Evolutionary conservation across 2,797 vertebrate species (phyloP).

Genomic region (Choloepus didactylus): DNA sequence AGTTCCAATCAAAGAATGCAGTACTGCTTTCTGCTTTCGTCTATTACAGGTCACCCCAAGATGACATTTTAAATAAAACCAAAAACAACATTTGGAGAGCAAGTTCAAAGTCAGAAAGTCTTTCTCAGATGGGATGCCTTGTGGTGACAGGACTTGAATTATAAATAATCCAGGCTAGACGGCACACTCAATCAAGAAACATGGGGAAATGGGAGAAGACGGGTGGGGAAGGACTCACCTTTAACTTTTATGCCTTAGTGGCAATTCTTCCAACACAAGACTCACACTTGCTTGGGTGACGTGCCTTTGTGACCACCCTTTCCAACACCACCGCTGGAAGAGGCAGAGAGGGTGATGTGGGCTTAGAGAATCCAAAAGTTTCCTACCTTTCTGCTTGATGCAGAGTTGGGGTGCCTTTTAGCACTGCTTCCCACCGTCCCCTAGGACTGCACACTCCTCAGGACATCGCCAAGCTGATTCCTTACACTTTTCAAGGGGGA

Average conservation of each 20-base stretch:
- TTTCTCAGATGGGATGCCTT: background rate
- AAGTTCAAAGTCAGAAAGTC: background rate
- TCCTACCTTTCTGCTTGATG: constrained; percentile 52
- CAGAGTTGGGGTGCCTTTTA: background rate
- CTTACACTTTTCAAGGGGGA: background rate
- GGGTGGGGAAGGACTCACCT: background rate
- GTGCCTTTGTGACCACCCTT: background rate
- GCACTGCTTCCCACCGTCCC: background rate
- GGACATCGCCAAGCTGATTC: background rate
- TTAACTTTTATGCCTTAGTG: background rate
- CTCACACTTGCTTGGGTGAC: background rate
- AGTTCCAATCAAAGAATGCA: background rate
- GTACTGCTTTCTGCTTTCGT: background rate
- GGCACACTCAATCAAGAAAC: background rate
- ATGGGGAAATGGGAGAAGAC: background rate
- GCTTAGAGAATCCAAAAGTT: rapidly evolving
- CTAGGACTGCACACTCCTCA: background rate
- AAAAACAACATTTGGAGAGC: background rate
- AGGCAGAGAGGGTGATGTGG: background rate
- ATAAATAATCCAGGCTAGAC: background rate
- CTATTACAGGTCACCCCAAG: background rate
- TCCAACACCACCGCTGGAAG: background rate
- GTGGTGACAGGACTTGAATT: background rate
- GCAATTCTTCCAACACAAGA: background rate
- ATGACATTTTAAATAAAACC: background rate